A percentile compares a stretch with the other conserved stretches of the same genome.
Evolutionary conservation across 2,888 invertebrate genomes (phyloP).

Genomic region (Timandra comae): DNA sequence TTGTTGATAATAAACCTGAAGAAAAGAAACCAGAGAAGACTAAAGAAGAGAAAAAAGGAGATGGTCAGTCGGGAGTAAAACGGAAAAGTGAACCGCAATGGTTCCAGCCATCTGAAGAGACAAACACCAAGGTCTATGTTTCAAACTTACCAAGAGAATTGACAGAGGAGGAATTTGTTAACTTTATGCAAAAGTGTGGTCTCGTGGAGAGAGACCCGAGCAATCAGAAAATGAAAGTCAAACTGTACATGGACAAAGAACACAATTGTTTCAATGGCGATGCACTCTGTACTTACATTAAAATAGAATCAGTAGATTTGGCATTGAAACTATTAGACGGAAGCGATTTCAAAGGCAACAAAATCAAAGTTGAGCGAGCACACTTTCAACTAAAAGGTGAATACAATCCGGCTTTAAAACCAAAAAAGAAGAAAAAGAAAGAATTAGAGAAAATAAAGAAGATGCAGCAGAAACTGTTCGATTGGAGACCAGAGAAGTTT

Average conservation of each 20-base stretch:
- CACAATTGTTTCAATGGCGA: conserved; percentile 94
- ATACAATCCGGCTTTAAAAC: conserved; percentile 94
- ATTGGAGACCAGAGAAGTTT: conserved; percentile 97
- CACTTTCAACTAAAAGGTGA: conserved; percentile 95
- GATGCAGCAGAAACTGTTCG: conserved; percentile 95
- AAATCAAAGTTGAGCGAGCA: conserved; percentile 92
- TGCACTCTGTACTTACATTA: conserved; percentile 96
- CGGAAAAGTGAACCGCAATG: conserved; percentile 82
- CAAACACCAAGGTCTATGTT: conserved; percentile 97
- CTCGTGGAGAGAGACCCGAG: conserved; percentile 91
- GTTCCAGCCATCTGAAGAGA: conserved; percentile 92
- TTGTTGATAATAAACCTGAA: conserved; percentile 78
- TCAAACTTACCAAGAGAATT: conserved; percentile 92
- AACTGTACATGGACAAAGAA: conserved; percentile 90
- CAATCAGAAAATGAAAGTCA: conserved; percentile 89
- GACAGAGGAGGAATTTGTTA: conserved; percentile 91
- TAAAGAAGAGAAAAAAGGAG: conserved; percentile 44
- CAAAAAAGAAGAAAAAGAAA: conserved; percentile 91
- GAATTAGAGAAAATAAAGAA: conserved; percentile 94
- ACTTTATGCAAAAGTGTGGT: conserved; percentile 97
- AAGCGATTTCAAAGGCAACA: conserved; percentile 85
- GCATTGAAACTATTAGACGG: conserved; percentile 96
- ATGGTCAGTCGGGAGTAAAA: conserved; percentile 69
- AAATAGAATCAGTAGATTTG: conserved; percentile 96
- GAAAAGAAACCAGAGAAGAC: conserved; percentile 38